Conservation (phyloP, 2,888 invertebrate genomes). For the Miltochrista miniata region DNA sequence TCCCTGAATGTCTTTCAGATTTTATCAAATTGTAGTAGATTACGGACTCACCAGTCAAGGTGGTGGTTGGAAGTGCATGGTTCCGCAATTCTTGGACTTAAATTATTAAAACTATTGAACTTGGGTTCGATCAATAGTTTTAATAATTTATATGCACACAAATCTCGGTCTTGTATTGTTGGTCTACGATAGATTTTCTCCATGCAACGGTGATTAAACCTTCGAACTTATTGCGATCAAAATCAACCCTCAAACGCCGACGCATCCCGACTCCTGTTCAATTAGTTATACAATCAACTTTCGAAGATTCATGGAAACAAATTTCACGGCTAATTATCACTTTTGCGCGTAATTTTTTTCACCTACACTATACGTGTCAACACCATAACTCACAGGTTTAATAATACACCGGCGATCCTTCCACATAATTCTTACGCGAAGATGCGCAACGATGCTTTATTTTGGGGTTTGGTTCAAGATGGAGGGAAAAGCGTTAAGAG, state of each 20-base stretch:
- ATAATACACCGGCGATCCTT: conserved; percentile 65
- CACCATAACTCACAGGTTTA: conserved; percentile 76
- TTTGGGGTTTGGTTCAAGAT: conserved; percentile 39
- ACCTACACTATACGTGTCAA: conserved; percentile 68
- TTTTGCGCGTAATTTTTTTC: conserved; percentile 60
- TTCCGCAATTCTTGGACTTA: too few relatives aligned
- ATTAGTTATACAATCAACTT: conserved; percentile 52
- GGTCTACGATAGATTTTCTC: not conserved
- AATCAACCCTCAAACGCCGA: not conserved
- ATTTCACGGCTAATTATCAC: conserved; percentile 78
- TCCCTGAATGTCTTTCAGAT: too few relatives aligned
- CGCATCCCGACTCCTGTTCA: conserved; percentile 24
- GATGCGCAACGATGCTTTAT: conserved; percentile 62
- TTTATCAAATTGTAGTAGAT: too few relatives aligned
- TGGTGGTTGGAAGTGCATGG: too few relatives aligned
- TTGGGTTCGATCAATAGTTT: too few relatives aligned
- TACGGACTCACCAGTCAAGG: too few relatives aligned
- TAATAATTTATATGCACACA: too few relatives aligned
- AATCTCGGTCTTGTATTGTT: too few relatives aligned
- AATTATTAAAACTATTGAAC: too few relatives aligned
- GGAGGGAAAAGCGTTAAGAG: conserved; percentile 1
- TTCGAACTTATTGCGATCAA: too few relatives aligned
- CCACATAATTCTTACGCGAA: conserved; percentile 56
- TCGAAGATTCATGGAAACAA: conserved; percentile 68
- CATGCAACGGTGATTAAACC: not conserved